These are phyloP conservation scores for Fregata magnificens DNA, from an alignment of 2,113 vertebrate genomes.

Conservation along the genomic window DNA sequence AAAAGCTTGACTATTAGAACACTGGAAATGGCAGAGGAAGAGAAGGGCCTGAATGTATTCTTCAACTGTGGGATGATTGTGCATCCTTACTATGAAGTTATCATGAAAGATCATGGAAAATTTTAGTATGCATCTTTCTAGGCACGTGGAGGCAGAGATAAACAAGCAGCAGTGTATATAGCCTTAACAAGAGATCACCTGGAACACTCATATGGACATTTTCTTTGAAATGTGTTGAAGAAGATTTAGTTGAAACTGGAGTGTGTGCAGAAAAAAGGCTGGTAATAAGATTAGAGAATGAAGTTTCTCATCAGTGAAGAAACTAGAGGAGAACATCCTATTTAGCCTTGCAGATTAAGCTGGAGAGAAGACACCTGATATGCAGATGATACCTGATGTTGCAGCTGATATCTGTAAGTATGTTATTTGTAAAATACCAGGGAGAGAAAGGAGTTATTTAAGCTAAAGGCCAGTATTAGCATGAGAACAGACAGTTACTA, in stretches of 20 bases:
- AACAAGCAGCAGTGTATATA: neutral
- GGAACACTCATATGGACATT: neutral
- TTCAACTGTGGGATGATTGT: neutral
- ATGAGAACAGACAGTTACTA: neutral
- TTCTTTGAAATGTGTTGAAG: neutral
- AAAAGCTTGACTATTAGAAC: neutral
- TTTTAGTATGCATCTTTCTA: neutral
- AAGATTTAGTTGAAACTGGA: neutral
- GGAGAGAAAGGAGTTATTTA: neutral
- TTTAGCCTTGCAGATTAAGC: neutral
- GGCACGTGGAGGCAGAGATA: neutral
- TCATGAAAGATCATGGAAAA: neutral
- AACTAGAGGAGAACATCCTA: neutral
- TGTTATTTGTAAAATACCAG: neutral
- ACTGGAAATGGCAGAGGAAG: neutral
- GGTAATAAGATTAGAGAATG: neutral
- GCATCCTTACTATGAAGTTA: neutral
- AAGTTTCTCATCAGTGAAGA: neutral
- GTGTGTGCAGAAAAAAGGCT: neutral
- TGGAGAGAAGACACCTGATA: neutral
- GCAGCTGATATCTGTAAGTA: neutral
- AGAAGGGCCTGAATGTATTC: neutral
- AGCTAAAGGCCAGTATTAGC: neutral
- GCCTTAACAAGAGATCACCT: accelerated
- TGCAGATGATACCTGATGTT: neutral